Evolutionary conservation across 2,113 vertebrate genomes (phyloP).

Genomic region (Lycocorax pyrrhopterus): DNA sequence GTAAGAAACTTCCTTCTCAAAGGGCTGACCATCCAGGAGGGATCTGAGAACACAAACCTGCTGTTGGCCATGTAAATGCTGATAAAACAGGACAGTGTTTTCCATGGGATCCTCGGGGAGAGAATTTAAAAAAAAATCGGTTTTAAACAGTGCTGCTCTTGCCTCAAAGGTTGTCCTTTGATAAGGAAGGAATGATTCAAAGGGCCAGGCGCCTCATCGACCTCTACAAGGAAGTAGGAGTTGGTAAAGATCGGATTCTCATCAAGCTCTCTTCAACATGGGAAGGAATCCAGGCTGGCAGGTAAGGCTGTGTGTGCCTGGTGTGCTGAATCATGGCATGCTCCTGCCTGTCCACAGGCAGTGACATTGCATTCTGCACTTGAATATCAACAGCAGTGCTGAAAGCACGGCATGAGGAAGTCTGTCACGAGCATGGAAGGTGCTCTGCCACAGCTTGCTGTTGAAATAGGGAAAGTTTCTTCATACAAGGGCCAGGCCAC

Average conservation of each 20-base stretch:
- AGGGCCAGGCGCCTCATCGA: conserved; percentile 84
- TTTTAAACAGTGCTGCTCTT: neutral
- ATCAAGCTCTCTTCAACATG: conserved; percentile 96
- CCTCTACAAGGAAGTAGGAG: conserved; percentile 87
- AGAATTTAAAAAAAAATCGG: neutral
- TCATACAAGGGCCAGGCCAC: neutral
- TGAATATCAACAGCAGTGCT: neutral
- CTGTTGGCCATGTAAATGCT: neutral
- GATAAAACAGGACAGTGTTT: neutral
- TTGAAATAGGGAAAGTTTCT: neutral
- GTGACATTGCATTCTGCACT: neutral
- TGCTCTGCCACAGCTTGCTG: neutral
- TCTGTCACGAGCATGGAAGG: neutral
- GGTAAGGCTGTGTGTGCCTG: conserved; percentile 68
- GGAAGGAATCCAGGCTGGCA: conserved; percentile 97
- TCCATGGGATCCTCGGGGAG: neutral
- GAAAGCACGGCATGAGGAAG: neutral
- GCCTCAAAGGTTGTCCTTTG: conserved; percentile 86
- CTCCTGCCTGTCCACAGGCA: neutral
- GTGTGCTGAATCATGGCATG: neutral
- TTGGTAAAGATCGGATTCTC: conserved; percentile 87
- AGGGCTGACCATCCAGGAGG: neutral
- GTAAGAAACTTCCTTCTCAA: neutral
- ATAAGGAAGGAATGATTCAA: conserved; percentile 90
- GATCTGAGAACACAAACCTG: neutral